Percentiles rank a stretch among this genome's conserved stretches.
Conservation (phyloP, 2,888 invertebrate genomes). For the Amiota communis region DNA sequence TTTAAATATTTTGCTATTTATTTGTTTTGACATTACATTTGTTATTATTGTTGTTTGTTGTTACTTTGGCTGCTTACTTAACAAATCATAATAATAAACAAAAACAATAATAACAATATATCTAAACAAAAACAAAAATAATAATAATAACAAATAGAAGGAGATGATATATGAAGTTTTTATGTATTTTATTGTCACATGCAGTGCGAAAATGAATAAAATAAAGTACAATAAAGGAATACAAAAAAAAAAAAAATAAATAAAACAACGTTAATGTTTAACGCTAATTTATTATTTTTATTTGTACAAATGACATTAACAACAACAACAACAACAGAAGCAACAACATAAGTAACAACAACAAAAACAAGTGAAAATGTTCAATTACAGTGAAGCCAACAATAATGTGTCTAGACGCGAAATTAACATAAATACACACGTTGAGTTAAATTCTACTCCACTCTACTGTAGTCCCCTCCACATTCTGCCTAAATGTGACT, state of each 20-base stretch:
- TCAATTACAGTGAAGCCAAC: neutral
- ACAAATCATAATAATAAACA: too few species aligned
- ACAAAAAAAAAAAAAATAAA: neutral
- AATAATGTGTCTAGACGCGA: conserved; percentile 23
- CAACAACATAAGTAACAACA: conserved; percentile 3
- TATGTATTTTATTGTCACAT: neutral
- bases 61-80: too few species aligned
- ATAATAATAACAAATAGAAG: too few species aligned
- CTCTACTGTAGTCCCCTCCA: neutral
- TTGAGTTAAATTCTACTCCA: conserved; percentile 6
- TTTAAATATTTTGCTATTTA: too few species aligned
- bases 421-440: conserved; percentile 36
- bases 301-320: conserved; percentile 20
- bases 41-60: too few species aligned
- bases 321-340: neutral
- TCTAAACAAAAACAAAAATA: too few species aligned
- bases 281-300: conserved; percentile 46
- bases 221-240: neutral
- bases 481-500: neutral
- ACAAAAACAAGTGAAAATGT: neutral
- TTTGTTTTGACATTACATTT: too few species aligned
- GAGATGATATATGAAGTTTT: too few species aligned
- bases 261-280: conserved; percentile 23
- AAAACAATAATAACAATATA: too few species aligned
- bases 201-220: neutral